These are phyloP conservation scores for Neodontobutis hainanensis DNA, from an alignment of 2,113 vertebrate species.

Conservation along the genomic window DNA sequence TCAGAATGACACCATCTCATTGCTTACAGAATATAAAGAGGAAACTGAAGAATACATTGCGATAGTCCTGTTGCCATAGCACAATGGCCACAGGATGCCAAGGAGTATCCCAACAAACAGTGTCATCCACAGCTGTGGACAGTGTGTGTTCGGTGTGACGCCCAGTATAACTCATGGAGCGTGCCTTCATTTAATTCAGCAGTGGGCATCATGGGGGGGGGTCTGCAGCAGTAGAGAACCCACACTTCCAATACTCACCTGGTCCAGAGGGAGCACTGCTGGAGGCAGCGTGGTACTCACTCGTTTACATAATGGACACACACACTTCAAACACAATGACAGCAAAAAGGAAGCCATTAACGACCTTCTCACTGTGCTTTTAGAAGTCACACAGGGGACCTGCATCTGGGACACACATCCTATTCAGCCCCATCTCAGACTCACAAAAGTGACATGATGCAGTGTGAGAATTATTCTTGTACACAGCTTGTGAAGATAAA, in stretches of 20 bases:
- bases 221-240: slow-evolving; percentile 10
- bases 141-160: slow-evolving; percentile 39
- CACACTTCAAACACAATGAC: slow-evolving; percentile 3
- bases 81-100: slow-evolving; percentile 17
- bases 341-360: slow-evolving; percentile 37
- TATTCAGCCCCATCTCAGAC: not conserved
- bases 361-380: slow-evolving; percentile 13
- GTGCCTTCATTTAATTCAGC: slow-evolving; percentile 40
- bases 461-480: slow-evolving; percentile 53
- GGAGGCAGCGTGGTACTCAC: slow-evolving; percentile 27
- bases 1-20: slow-evolving; percentile 15
- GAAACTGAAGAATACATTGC: slow-evolving; percentile 11
- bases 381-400: slow-evolving; percentile 28
- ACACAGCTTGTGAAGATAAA: slow-evolving; percentile 56
- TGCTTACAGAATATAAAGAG: slow-evolving; percentile 4
- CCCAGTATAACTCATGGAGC: slow-evolving; percentile 38
- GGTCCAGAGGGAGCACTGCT: slow-evolving; percentile 42
- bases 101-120: slow-evolving; percentile 33
- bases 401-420: slow-evolving; percentile 45
- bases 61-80: slow-evolving; percentile 39
- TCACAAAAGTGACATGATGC: slow-evolving; percentile 22
- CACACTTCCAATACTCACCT: slow-evolving; percentile 55
- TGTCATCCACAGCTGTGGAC: slow-evolving; percentile 39
- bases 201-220: slow-evolving; percentile 35
- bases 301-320: slow-evolving; percentile 30